Conservation (phyloP, 2,888 invertebrate genomes). For the Neria commutata region DNA sequence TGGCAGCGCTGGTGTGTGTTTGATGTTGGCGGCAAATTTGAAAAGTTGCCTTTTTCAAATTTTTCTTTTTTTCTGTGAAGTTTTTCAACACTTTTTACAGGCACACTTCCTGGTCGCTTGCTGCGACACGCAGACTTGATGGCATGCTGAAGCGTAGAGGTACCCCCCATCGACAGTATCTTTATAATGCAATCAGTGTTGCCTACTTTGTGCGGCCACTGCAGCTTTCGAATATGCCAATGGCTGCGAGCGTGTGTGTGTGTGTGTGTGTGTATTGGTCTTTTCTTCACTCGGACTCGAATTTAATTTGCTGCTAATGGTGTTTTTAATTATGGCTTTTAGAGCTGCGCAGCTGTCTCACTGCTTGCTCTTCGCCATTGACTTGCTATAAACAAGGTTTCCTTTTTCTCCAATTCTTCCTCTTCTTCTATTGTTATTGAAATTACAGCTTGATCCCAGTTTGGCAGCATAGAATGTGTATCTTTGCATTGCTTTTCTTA, state of each 20-base stretch:
- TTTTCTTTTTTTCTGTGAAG: not conserved
- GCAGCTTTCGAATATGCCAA: not conserved
- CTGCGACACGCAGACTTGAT: no score
- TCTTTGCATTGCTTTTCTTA: no score
- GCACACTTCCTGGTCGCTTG: not conserved
- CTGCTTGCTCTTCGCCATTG: not conserved
- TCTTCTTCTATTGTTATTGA: not conserved
- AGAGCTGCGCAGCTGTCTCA: conserved; percentile 27
- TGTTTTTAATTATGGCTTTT: conserved; percentile 38
- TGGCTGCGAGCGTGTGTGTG: no score
- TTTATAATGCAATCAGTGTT: not conserved
- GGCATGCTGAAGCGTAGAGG: no score
- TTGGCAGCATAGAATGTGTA: no score
- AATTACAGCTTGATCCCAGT: not conserved
- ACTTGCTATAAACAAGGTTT: not conserved
- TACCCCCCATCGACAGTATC: no score
- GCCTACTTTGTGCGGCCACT: not conserved
- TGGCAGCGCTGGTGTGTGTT: no score
- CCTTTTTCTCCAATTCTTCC: not conserved
- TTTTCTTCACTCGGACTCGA: conserved; percentile 21
- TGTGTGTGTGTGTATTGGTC: no score
- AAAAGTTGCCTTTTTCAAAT: not conserved
- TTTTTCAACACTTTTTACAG: no score
- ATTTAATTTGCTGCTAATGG: conserved; percentile 35
- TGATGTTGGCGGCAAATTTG: not conserved